Evolutionary conservation across 2,888 invertebrate species (phyloP).

Genomic region (Drosophila paranaensis): DNA sequence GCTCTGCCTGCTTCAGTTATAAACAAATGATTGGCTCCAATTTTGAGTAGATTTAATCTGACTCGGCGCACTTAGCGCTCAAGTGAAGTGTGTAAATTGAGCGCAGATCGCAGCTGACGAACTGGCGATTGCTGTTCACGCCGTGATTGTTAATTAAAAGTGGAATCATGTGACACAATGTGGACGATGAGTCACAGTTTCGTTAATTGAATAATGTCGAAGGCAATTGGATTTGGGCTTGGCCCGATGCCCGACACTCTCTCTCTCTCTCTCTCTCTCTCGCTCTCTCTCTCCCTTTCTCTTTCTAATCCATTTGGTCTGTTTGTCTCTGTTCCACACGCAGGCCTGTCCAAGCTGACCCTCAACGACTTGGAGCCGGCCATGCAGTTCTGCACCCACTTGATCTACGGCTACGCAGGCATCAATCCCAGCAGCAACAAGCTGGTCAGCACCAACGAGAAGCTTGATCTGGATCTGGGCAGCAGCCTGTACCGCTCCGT

Average conservation of each 20-base stretch:
- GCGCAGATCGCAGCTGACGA: background rate
- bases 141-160: slow-evolving; percentile 53
- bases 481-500: slow-evolving; percentile 90
- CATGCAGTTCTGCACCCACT: slow-evolving; percentile 90
- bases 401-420: slow-evolving; percentile 92
- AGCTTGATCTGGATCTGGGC: slow-evolving; percentile 89
- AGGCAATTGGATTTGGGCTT: slow-evolving; percentile 29
- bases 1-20: background rate
- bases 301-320: background rate
- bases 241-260: background rate
- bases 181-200: slow-evolving; percentile 32
- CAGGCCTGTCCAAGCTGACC: slow-evolving; percentile 92
- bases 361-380: slow-evolving; percentile 90
- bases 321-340: slow-evolving; percentile 3
- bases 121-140: slow-evolving; percentile 19
- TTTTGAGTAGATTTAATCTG: background rate
- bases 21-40: background rate
- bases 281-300: background rate
- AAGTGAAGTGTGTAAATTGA: slow-evolving; percentile 33
- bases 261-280: background rate
- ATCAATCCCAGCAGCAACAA: slow-evolving; percentile 90
- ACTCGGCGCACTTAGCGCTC: slow-evolving; percentile 28
- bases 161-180: slow-evolving; percentile 39
- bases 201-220: slow-evolving; percentile 54
- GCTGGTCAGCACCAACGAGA: slow-evolving; percentile 89